Base-by-base conservation (phyloP, 1,140 invertebrate genomes). In the Saxidomus purpurata region DNA sequence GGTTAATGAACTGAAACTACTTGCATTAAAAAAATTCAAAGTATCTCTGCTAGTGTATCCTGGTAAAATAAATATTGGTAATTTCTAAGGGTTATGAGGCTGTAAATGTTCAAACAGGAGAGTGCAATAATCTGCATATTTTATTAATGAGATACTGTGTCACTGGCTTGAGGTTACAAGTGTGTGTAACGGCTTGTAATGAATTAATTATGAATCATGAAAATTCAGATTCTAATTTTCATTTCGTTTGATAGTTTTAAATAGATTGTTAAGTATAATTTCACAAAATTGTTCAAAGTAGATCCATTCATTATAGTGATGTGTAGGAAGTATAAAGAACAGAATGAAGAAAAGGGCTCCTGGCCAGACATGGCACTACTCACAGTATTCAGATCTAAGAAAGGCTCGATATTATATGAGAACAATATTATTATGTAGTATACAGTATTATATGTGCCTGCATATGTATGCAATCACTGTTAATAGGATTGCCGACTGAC, bases 131-230 rank as follows among this genome's bases (percentile, higher is more conserved):
- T 59, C 40, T 40, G n/a, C 69, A 74, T 74, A 36, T 74, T 74
- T 74, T 40, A 74, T 74, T 74, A 74, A 74, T 74, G 69, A 74
- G 69, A 74, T 40, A 69, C 19, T 74, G n/a, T 28, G 63, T 31
- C 63, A 15, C 63, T 74, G 69, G 69, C 69, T 74, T 43, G 22
- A 74, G 69, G 69, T 74, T 74, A 59, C 19, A 4, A 22, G 25
- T 22, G 25, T 59, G 55, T 59, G 55, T 19, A 59, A 59, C 22
- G 55, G 71, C 34, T 36, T 40, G 71, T 74, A 74, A 74, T 74
- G 31, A 74, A 74, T 74, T 74, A 38, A 74, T 74, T 74, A 40
- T 74, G 15, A 74, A 22, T 74, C 38, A 74, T 74, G 69, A 38
- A 38, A n/a, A 74, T 74, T 19, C 13, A 43, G 43, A 74, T 74